Evolutionary conservation across 1,140 invertebrate genomes (phyloP), one percentile per base, ranked within the genome.

Genomic region (Mercenaria mercenaria): DNA sequence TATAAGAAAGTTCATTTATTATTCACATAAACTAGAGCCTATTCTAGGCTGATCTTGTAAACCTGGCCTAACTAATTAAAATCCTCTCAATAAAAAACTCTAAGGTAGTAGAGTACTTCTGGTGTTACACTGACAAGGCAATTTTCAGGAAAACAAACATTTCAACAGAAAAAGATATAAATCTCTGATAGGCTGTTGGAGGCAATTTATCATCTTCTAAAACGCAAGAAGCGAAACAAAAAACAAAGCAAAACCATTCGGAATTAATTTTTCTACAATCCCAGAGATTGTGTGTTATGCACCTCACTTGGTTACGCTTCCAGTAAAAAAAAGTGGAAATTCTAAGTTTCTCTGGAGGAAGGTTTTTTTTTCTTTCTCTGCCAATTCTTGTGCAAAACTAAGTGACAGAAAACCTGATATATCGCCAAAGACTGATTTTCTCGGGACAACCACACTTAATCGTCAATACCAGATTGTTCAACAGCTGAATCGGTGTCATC

Each of bases 141-240:
- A 80, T 80, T 80, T 80, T 80, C 77, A 80, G 10, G 77, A 80
- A 80, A 59, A 80, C 77, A 80, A 80, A 80, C 77, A 80, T 80
- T 80, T 80, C 77, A 80, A 34, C 77, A 52, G 26, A 37, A 32
- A 34, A 34, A 56, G 77, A 80, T 80, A 80, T 52, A 80, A 80
- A 80, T 80, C 77, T 80, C 26, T 39, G 67, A 72, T 39, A 72
- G 67, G 34, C 20, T 39, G 67, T 34, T 41, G 67, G 3, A 39
- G 67, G 67, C 67, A 72, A 72, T 72, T 72, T 41, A 72, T 72
- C 67, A 72, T 72, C 67, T 72, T 72, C 67, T 72, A 39, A 72
- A 72, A 37, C 20, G 67, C 34, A 20, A 29, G n/a, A 6, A n/a
- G 34, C 32, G 34, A 39, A 37, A 72, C 32, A 72, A 72, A 72